Evolutionary conservation across 2,888 invertebrate genomes (phyloP).

Genomic region (Helleia helle): DNA sequence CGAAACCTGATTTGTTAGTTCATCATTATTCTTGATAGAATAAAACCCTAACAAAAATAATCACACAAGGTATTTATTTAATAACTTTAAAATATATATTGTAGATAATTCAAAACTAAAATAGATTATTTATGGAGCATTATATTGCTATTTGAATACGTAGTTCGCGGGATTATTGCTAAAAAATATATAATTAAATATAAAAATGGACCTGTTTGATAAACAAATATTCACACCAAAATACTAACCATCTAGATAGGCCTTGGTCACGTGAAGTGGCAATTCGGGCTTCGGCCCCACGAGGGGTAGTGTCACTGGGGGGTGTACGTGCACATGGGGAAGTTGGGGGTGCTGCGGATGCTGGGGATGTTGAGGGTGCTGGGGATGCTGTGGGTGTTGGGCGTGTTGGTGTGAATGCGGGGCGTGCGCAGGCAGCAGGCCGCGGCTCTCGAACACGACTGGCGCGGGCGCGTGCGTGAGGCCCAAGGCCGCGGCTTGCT

Average conservation of each 20-base stretch:
- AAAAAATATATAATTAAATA: too few relatives aligned
- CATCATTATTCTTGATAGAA: too few relatives aligned
- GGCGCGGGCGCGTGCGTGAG: constrained; percentile 53
- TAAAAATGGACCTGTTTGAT: too few relatives aligned
- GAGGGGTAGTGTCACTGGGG: constrained; percentile 37
- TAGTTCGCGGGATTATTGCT: too few relatives aligned
- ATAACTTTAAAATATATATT: too few relatives aligned
- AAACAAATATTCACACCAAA: too few relatives aligned
- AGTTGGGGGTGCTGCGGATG: constrained; percentile 34
- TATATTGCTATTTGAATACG: too few relatives aligned
- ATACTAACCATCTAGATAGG: constrained; percentile 50
- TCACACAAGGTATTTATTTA: too few relatives aligned
- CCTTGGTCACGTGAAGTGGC: constrained; percentile 46
- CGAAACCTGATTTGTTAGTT: too few relatives aligned
- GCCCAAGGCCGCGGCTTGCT: constrained; percentile 60
- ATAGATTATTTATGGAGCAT: too few relatives aligned
- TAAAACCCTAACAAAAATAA: too few relatives aligned
- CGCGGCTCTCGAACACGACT: constrained; percentile 38
- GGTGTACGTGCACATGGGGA: constrained; percentile 19
- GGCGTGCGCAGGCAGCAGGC: constrained; percentile 39
- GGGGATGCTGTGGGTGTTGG: constrained; percentile 34
- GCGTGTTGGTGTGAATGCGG: constrained; percentile 30
- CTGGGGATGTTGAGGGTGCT: constrained; percentile 29
- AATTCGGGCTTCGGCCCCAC: constrained; percentile 28
- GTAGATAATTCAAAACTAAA: too few relatives aligned